Base-by-base conservation (phyloP, 2,888 invertebrate genomes). In the Penaeus monodon region DNA sequence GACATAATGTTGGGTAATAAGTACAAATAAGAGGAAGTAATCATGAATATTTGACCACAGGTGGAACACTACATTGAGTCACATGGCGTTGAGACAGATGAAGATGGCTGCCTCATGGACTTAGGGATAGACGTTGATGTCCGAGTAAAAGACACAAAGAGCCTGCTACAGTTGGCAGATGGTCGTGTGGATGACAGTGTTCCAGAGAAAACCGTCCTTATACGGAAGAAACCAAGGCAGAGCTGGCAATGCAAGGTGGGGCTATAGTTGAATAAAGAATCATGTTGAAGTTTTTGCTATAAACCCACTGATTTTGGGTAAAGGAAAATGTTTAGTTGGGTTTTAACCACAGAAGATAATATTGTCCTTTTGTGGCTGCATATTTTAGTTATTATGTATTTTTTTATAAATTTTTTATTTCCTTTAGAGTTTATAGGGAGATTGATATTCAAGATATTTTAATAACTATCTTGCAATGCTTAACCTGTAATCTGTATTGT, bases 81-180 rank as follows among this genome's bases (percentile, higher is more conserved):
- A 57, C 89, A 89, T 68, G 85, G 81, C 20, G 86, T 89, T 70
- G 86, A 89, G 74, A 83, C 81, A 17, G 89, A 89, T 82, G 86
- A 88, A 44, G 86, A 89, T 74, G 86, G 88, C 33, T 86, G 86
- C 74, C 84, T 88, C n/a, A 27, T 89, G 84, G 89, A 89, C 74
- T 57, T 84, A 63, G 89, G 89, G 24, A 80, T 88, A n/a, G 86
- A 88, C 57, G 85, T 89, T 27, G 89, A 89, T 68, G 84, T 89
- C n/a, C 76, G 84, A 73, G 85, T 89, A 20, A 89, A 89, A 80
- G 86, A 88, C 63, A 88, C 88, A 0, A 77, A 86, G 44, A 74
- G 79, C 29, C 77, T 89, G 2, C 68, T 86, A 27, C 84, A 81
- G 78, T 57, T 86, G 63, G 82, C 85, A 33, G 86, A 83, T 80